Base-by-base conservation (phyloP, 2,113 vertebrate genomes). In the Mobula hypostoma region DNA sequence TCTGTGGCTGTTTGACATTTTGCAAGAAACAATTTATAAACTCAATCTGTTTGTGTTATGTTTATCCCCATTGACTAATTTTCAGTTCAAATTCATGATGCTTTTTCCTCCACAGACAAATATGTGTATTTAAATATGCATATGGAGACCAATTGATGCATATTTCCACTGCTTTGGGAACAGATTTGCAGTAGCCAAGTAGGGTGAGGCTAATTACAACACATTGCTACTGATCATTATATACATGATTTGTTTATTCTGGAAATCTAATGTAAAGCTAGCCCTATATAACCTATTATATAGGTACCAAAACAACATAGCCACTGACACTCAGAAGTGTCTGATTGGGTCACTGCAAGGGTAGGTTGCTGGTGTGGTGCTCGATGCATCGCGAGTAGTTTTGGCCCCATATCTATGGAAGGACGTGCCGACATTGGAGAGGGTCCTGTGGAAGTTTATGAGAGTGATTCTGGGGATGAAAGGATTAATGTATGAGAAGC, bases 61-160 rank as follows among this genome's bases (percentile, higher is more conserved):
- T 74, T 93, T 93, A 76, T 93, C 91, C 68, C 66, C 70, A 2
- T 56, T 93, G 70, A 40, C 91, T 93, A 74, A 93, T 93, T 93
- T 74, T 74, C 68, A 93, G 66, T 93, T 74, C 36, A 76, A 76
- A 93, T 93, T 74, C 36, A 93, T 74, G 56, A 24, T 92, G 66
- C 63, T 93, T 76, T 93, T 40, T 70, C 21, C 74, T 40, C 40
- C 29, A 24, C 24, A 76, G 36, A 74, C 1, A 29, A 29, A 56
- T 48, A 24, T 36, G 48, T 76, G 19, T 48, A 56, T 93, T 93
- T 74, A 27, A 93, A 27, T 27, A 93, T 17, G 32, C 90, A 74
- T 56, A 72, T 48, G 40, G 21, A 93, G 91, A 48, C 70, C 74
- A 74, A 5, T 32, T 74, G 48, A 93, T 74, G 40, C 29, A 93